These are phyloP conservation scores for Megamerina dolium DNA, from an alignment of 2,888 invertebrate species.

Conservation along the genomic window DNA sequence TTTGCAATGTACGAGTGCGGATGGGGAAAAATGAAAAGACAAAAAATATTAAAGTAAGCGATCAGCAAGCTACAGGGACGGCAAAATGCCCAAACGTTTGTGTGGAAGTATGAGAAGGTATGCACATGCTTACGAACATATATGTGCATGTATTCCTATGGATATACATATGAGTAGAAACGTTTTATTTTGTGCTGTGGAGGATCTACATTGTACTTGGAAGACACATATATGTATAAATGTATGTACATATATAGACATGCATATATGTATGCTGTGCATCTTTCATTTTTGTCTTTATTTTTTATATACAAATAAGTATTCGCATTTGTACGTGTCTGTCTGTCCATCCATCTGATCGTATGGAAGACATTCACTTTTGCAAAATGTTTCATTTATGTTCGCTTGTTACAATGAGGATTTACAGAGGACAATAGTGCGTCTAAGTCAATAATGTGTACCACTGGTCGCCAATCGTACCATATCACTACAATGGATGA, in stretches of 20 bases:
- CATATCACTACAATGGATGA: too few relatives aligned
- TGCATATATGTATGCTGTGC: background rate
- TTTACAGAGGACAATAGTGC: conserved; percentile 50
- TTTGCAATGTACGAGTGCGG: conserved; percentile 1
- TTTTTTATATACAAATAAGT: background rate
- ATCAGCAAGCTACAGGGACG: too few relatives aligned
- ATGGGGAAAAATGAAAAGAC: background rate
- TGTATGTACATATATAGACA: background rate
- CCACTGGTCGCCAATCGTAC: too few relatives aligned
- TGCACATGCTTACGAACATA: too few relatives aligned
- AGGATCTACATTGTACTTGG: too few relatives aligned
- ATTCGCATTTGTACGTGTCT: too few relatives aligned
- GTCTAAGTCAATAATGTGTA: conserved; percentile 42
- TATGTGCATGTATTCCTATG: too few relatives aligned
- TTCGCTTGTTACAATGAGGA: conserved; percentile 48
- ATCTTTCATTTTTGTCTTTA: background rate
- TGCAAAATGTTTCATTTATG: conserved; percentile 39
- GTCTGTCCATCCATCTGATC: background rate
- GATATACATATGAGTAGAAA: too few relatives aligned
- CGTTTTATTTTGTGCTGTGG: too few relatives aligned
- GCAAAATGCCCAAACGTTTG: too few relatives aligned
- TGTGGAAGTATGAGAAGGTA: too few relatives aligned
- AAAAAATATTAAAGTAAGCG: too few relatives aligned
- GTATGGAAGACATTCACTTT: conserved; percentile 34
- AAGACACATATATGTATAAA: background rate